Percentiles rank a stretch among this genome's conserved stretches.
phyloP scores from a whole-genome alignment of 1,140 invertebrate species.

The Venustaconcha ellipsiformis region DNA sequence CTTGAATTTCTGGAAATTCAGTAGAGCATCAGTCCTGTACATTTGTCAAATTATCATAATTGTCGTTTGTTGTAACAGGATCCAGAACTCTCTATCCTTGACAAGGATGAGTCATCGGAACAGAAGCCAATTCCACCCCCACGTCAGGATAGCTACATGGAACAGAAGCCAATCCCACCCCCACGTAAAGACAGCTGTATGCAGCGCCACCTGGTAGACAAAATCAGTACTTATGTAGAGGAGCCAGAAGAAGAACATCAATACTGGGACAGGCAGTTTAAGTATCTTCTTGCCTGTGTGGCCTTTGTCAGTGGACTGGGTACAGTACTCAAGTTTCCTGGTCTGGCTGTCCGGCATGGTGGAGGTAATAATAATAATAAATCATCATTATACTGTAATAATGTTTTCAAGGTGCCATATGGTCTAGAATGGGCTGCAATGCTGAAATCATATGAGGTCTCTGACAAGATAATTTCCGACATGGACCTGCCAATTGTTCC shows the following conservation, averaged over 20 bases:
- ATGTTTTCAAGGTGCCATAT: background rate
- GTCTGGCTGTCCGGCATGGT: conserved; percentile 15
- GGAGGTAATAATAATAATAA: conserved; percentile 12
- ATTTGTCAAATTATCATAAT: too few relatives aligned
- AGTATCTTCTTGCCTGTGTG: conserved; percentile 28
- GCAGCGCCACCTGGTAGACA: conserved; percentile 19
- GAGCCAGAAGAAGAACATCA: conserved; percentile 14
- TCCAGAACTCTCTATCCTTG: background rate
- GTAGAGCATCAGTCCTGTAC: too few relatives aligned
- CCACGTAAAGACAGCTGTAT: conserved; percentile 11
- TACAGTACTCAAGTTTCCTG: conserved; percentile 14
- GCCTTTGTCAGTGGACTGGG: conserved; percentile 30
- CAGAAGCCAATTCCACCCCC: conserved; percentile 13
- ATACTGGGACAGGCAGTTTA: conserved; percentile 16
- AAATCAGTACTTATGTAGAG: background rate
- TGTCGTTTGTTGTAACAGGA: too few relatives aligned
- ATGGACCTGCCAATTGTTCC: background rate
- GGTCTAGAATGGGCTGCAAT: background rate
- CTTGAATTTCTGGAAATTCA: too few relatives aligned
- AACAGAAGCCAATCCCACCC: conserved; percentile 11
- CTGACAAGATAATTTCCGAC: background rate
- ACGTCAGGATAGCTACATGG: conserved; percentile 6
- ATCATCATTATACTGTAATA: background rate
- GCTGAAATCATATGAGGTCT: background rate
- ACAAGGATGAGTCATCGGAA: conserved; percentile 2